Percentiles rank a stretch among this genome's conserved stretches.
Evolutionary conservation across 1,140 invertebrate species (phyloP).

Genomic region (Sarcophaga bullata): DNA sequence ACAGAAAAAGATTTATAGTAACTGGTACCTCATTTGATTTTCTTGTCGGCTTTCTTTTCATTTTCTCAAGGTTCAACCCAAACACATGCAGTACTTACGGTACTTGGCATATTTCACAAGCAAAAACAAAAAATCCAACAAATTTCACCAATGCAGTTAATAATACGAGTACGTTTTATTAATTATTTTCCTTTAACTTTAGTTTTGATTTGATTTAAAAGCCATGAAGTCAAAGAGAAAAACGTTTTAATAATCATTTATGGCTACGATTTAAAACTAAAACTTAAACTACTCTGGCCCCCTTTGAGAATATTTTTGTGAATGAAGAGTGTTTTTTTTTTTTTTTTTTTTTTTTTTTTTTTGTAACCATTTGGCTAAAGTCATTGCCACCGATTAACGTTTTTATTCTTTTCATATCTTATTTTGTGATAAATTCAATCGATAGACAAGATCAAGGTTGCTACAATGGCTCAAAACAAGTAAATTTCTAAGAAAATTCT

Average conservation of each 20-base stretch:
- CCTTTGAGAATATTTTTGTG: slow-evolving; percentile 7
- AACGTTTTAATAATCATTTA: no score
- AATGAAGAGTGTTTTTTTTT: slow-evolving; percentile 8
- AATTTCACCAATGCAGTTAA: not conserved
- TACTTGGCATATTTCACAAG: not conserved
- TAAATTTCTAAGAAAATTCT: no score
- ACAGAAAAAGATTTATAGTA: no score
- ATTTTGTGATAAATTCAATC: not conserved
- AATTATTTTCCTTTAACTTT: not conserved
- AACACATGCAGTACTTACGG: not conserved
- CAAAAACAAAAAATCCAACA: not conserved
- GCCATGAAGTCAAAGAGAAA: not conserved
- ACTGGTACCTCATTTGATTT: no score
- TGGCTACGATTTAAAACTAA: no score
- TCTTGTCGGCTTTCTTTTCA: no score
- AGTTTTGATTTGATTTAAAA: slow-evolving; percentile 5
- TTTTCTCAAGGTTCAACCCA: not conserved
- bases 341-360: no score
- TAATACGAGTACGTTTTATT: not conserved
- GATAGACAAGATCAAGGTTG: not conserved
- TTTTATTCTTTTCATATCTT: not conserved
- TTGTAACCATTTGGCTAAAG: not conserved
- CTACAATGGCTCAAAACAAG: not conserved
- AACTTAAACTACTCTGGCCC: not conserved
- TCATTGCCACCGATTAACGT: not conserved